Percentiles rank a stretch among this genome's conserved stretches.
Evolutionary conservation across 2,888 invertebrate genomes (phyloP).

Genomic region (Syrphus vitripennis): DNA sequence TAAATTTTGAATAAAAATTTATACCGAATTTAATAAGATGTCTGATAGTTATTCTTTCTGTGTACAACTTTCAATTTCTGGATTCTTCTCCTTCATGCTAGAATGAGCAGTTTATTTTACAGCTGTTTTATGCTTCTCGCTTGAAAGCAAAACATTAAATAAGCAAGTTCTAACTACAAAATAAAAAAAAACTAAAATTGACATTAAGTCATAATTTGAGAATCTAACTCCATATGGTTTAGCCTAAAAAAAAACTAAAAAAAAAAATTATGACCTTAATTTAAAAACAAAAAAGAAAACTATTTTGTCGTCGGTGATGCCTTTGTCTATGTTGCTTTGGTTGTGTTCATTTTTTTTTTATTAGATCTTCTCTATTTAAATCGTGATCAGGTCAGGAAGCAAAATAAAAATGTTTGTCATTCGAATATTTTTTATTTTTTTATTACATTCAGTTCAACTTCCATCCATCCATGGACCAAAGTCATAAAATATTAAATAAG

Average conservation of each 20-base stretch:
- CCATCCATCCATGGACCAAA: conserved; percentile 55
- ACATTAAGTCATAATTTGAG: too few species aligned
- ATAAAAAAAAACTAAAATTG: too few species aligned
- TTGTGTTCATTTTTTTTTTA: not conserved
- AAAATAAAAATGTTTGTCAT: not conserved
- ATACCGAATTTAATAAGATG: too few species aligned
- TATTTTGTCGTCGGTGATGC: not conserved
- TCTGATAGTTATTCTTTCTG: too few species aligned
- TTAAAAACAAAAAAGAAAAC: not conserved
- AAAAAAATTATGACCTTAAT: not conserved
- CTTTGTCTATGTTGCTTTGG: not conserved
- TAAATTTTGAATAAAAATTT: too few species aligned
- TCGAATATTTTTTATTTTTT: not conserved
- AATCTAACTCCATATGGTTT: not conserved
- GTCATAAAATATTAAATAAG: conserved; percentile 6
- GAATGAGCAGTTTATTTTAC: too few species aligned
- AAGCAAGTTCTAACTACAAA: too few species aligned
- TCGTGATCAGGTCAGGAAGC: not conserved
- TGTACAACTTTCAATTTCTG: too few species aligned
- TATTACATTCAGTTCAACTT: conserved; percentile 45
- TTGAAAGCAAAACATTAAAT: too few species aligned
- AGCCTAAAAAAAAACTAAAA: not conserved
- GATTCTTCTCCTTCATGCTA: too few species aligned
- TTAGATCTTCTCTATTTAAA: not conserved
- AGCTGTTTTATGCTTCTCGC: too few species aligned